phyloP scores from a whole-genome alignment of 2,888 invertebrate genomes.

The Coremacera marginata region DNA sequence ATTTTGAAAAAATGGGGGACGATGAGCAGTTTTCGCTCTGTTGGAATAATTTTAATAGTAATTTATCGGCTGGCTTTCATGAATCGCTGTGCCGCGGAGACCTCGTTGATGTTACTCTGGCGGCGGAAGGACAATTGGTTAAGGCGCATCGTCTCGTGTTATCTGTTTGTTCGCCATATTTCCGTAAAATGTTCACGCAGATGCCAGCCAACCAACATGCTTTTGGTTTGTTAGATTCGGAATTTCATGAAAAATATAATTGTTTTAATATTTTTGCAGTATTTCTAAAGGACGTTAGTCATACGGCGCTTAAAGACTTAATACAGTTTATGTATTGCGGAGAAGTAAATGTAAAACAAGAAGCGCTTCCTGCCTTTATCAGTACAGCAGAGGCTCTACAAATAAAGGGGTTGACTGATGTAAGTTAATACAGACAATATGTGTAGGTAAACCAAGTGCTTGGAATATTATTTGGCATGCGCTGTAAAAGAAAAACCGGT shows the following conservation, averaged over 20 bases:
- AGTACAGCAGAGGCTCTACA: constrained; percentile 80
- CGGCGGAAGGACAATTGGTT: constrained; percentile 78
- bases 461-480: not conserved
- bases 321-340: constrained; percentile 81
- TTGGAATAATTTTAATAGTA: constrained; percentile 83
- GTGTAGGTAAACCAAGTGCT: not conserved
- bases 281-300: constrained; percentile 79
- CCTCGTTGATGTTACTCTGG: constrained; percentile 78
- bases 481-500: not conserved
- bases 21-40: constrained; percentile 81
- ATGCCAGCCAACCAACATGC: constrained; percentile 79
- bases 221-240: constrained; percentile 71
- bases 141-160: constrained; percentile 80
- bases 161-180: constrained; percentile 81
- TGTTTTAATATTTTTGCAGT: constrained; percentile 69
- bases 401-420: constrained; percentile 78
- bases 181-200: constrained; percentile 78
- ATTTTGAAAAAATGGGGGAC: constrained; percentile 74
- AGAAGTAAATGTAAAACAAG: constrained; percentile 80
- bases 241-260: not conserved
- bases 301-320: constrained; percentile 77
- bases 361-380: constrained; percentile 79
- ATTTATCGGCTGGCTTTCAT: constrained; percentile 79
- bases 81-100: constrained; percentile 79
- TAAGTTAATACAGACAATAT: constrained; percentile 68